Evolutionary conservation across 2,797 vertebrate genomes (phyloP), one percentile per base, ranked within the genome.

Genomic region (Ptychadena robeensis): DNA sequence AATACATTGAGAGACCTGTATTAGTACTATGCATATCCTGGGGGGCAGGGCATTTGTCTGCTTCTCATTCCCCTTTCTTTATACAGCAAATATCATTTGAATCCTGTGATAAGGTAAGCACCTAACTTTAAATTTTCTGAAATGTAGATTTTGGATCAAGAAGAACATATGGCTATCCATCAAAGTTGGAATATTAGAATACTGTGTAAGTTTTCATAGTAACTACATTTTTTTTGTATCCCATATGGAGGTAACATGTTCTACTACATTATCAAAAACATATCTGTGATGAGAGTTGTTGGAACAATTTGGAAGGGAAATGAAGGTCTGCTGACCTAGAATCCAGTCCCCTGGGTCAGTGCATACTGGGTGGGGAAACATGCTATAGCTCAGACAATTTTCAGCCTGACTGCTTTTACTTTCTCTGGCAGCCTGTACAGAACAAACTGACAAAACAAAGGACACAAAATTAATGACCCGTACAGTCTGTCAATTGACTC

Each of bases 401-500:
- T 98, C 97, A 98, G 98, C 96, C 95, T 97, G 96, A 95, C 94
- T 97, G 97, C 92, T 96, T 99, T 98, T 98, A 98, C 96, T 98
- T 96, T 98, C 94, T 94, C 92, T 91, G 96, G 91, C 94, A 95
- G 94, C 93, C 94, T 93, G 94, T 96, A 91, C 94, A 98, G 98
- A 98, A 98, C 96, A 98, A 96, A 98, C 97, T 97, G 97, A 98
- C 97, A 98, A 98, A 98, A 98, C 96, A 98, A 98, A 97, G 96
- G 96, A 98, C 96, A 96, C 95, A 96, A 96, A 98, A 97, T 98
- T 98, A 98, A 98, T 99, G 97, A 97, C 96, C 97, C 97, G 81
- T 97, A 93, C 92, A 87, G 93, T 94, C 94, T 93, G 92, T 96
- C 95, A 92, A 97, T 95, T 97, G 96, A 97, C 96, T 97, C 94